phyloP scores from a whole-genome alignment of 2,797 vertebrate species.

The Hyperoplus immaculatus region DNA sequence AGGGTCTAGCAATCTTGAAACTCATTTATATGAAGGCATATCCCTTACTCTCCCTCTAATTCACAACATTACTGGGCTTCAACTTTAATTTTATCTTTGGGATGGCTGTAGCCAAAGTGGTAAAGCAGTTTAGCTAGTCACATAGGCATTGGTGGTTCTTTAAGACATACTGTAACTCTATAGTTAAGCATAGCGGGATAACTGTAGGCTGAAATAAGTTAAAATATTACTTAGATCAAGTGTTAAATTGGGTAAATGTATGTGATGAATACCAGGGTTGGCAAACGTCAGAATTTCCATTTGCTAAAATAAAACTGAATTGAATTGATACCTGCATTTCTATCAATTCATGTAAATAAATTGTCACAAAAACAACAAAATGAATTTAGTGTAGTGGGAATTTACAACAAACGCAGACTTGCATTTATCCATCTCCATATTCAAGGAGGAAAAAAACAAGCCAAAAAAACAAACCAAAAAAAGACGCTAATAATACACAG shows the following conservation, averaged over 20 bases:
- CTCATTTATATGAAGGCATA: constrained; percentile 19
- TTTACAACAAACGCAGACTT: background rate
- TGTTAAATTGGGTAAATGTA: background rate
- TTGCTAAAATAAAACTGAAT: background rate
- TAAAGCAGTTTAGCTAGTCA: constrained; percentile 3
- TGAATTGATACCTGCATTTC: background rate
- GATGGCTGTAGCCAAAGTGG: constrained; percentile 17
- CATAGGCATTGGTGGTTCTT: constrained; percentile 14
- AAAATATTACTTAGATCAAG: background rate
- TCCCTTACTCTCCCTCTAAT: constrained; percentile 3
- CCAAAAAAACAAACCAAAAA: background rate
- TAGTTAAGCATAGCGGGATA: no score
- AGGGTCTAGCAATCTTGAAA: constrained; percentile 4
- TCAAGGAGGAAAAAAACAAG: background rate
- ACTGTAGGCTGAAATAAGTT: no score
- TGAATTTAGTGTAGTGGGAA: background rate
- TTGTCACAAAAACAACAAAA: background rate
- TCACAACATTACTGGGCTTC: constrained; percentile 27
- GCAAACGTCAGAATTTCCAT: background rate
- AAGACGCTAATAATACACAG: constrained; percentile 44
- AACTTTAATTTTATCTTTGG: constrained; percentile 9
- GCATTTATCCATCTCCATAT: background rate
- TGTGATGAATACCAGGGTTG: background rate
- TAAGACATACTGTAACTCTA: no score
- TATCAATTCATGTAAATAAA: background rate